Evolutionary conservation across 1,140 invertebrate genomes (phyloP).

Genomic region (Globodera ellingtonae): DNA sequence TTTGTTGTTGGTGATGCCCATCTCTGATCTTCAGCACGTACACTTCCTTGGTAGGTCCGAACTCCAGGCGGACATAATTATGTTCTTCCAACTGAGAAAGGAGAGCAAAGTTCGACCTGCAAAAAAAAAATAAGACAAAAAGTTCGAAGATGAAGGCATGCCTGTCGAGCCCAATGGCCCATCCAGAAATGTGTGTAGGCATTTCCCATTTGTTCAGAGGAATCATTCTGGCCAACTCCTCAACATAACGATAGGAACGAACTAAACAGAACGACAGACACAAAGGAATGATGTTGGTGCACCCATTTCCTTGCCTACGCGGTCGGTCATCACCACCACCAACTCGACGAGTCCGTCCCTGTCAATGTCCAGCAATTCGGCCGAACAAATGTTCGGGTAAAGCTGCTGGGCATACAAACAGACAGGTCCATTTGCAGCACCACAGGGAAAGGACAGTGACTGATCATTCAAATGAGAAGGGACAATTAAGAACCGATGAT

Average conservation of each 20-base stretch:
- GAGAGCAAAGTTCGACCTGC: constrained; percentile 17
- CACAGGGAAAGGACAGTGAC: constrained; percentile 42
- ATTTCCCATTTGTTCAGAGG: constrained; percentile 59
- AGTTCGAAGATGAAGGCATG: too few species aligned
- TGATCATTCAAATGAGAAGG: constrained; percentile 13
- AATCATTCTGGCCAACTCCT: constrained; percentile 33
- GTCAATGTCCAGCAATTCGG: constrained; percentile 57
- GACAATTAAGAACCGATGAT: too few species aligned
- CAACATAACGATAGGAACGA: constrained; percentile 49
- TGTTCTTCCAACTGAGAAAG: constrained; percentile 41
- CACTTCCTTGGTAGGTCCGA: constrained; percentile 43
- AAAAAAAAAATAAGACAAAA: too few species aligned
- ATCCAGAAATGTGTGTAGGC: constrained; percentile 54
- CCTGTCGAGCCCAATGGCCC: constrained; percentile 44
- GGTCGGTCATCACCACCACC: constrained; percentile 58
- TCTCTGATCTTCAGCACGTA: constrained; percentile 24
- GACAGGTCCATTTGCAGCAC: constrained; percentile 20
- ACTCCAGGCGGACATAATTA: constrained; percentile 44
- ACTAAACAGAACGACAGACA: constrained; percentile 41
- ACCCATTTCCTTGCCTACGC: constrained; percentile 51
- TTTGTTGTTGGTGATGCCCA: constrained; percentile 3
- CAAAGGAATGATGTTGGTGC: constrained; percentile 8
- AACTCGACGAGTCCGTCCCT: constrained; percentile 49
- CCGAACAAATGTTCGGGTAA: constrained; percentile 53
- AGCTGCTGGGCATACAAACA: constrained; percentile 48